phyloP scores from a whole-genome alignment of 2,888 invertebrate genomes.

The Nymphalis c-album region DNA sequence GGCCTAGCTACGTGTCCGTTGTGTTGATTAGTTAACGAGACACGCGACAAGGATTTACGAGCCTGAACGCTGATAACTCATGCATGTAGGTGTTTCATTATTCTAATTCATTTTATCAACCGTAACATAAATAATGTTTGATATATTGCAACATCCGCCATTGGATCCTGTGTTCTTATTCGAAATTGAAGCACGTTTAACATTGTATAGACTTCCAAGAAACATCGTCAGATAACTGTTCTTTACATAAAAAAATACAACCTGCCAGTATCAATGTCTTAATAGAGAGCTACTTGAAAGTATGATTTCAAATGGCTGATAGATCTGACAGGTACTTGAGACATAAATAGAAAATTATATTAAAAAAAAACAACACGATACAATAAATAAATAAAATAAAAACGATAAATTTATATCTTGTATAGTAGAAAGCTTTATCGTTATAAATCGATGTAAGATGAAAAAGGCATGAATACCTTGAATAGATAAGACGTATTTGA shows the following conservation, averaged over 20 bases:
- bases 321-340: neutral
- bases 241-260: neutral
- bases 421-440: conserved; percentile 30
- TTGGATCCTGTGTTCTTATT: neutral
- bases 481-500: conserved; percentile 30
- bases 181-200: conserved; percentile 4
- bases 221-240: neutral
- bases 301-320: neutral
- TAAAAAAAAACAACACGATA: neutral
- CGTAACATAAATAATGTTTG: conserved; percentile 18
- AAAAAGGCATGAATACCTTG: conserved; percentile 25
- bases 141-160: neutral
- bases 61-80: conserved; percentile 22
- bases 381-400: conserved; percentile 1
- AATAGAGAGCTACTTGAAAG: conserved; percentile 2
- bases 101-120: conserved; percentile 31
- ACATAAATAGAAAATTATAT: neutral
- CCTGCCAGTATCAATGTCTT: neutral
- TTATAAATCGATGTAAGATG: conserved; percentile 35
- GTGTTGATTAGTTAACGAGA: conserved; percentile 27
- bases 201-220: conserved; percentile 1
- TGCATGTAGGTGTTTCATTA: conserved; percentile 29
- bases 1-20: conserved; percentile 21
- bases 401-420: conserved; percentile 4
- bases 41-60: conserved; percentile 31